A percentile compares a stretch with the other conserved stretches of the same genome.
Evolutionary conservation across 2,888 invertebrate genomes (phyloP).

Genomic region (Callyntrura sp.): DNA sequence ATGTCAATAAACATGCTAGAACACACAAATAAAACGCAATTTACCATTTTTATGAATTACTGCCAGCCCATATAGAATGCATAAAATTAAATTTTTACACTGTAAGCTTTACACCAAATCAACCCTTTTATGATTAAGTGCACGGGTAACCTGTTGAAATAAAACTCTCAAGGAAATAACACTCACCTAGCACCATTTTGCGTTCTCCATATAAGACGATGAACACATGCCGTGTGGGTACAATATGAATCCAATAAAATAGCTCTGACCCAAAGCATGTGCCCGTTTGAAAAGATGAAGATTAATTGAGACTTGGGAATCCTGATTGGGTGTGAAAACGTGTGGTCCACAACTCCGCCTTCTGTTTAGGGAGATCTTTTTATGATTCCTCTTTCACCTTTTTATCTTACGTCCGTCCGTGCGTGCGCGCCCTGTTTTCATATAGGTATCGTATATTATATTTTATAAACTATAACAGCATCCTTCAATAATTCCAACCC

Average conservation of each 20-base stretch:
- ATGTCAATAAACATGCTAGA: constrained; percentile 45
- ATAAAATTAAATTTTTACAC: constrained; percentile 3
- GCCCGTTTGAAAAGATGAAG: constrained; percentile 73
- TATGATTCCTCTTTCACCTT: constrained; percentile 80
- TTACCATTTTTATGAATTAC: constrained; percentile 24
- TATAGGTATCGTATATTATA: no score
- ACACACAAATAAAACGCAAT: constrained; percentile 34
- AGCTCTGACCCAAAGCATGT: constrained; percentile 63
- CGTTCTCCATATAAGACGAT: constrained; percentile 33
- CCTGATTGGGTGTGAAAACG: constrained; percentile 82
- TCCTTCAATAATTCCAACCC: background rate
- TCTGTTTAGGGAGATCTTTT: constrained; percentile 76
- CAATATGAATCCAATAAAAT: constrained; percentile 73
- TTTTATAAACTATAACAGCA: constrained; percentile 17
- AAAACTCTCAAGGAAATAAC: constrained; percentile 23
- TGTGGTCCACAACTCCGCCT: constrained; percentile 81
- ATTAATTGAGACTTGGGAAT: constrained; percentile 80
- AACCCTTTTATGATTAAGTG: constrained; percentile 31
- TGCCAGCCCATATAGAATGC: background rate
- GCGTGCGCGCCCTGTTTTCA: constrained; percentile 30
- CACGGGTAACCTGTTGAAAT: background rate
- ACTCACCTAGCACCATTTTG: background rate
- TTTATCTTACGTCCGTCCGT: constrained; percentile 71
- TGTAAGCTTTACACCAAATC: constrained; percentile 9
- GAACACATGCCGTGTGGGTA: constrained; percentile 46